phyloP scores from a whole-genome alignment of 2,888 invertebrate species.

The Megamerina dolium region DNA sequence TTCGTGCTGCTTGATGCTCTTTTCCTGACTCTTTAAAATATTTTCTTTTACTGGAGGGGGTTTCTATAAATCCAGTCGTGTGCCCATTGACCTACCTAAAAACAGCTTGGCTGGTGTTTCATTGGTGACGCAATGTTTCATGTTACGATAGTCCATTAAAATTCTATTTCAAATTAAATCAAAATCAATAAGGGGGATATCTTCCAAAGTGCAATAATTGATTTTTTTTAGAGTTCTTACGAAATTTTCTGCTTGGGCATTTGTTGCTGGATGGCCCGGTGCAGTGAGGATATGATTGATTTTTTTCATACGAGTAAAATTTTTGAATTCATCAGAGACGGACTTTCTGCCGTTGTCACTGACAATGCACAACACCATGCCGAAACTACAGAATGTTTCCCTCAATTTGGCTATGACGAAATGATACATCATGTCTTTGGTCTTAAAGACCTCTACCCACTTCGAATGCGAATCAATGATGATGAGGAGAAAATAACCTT shows the following conservation, averaged over 20 bases:
- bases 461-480: constrained; percentile 14
- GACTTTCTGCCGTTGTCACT: constrained; percentile 18
- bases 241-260: constrained; percentile 10
- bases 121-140: constrained; percentile 15
- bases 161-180: background rate
- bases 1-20: constrained; percentile 8
- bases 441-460: constrained; percentile 21
- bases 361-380: constrained; percentile 14
- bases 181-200: background rate
- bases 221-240: constrained; percentile 6
- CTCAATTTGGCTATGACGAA: constrained; percentile 17
- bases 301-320: constrained; percentile 1
- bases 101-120: constrained; percentile 17
- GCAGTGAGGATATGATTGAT: constrained; percentile 19
- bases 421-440: constrained; percentile 17
- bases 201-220: background rate
- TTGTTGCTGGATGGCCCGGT: constrained; percentile 16
- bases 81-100: constrained; percentile 12
- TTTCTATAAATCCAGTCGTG: constrained; percentile 10
- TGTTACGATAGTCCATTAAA: constrained; percentile 14
- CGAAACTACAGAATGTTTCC: constrained; percentile 19
- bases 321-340: constrained; percentile 7
- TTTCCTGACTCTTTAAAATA: constrained; percentile 12
- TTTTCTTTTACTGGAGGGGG: constrained; percentile 13
- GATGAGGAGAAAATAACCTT: constrained; percentile 10